Conservation (phyloP, 1,140 invertebrate species). For the Drosophila prosaltans region DNA sequence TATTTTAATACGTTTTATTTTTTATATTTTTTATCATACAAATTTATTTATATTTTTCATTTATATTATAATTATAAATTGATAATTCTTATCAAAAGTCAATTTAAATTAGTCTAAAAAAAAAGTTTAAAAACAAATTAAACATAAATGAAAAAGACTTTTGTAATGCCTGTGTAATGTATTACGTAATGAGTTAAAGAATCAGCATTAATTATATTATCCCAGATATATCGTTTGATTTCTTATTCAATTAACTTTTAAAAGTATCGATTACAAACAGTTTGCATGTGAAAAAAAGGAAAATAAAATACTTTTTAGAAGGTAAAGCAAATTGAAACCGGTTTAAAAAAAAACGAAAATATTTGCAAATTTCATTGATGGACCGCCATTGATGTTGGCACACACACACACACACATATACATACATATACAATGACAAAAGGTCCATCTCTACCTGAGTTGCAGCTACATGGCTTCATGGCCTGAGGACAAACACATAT, state of each 20-base stretch:
- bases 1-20: too few relatives aligned
- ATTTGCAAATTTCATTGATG: slow-evolving; percentile 10
- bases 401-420: not conserved
- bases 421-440: not conserved
- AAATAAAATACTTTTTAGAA: not conserved
- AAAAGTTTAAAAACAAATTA: too few relatives aligned
- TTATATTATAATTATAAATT: too few relatives aligned
- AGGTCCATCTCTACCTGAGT: slow-evolving; percentile 1
- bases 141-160: too few relatives aligned
- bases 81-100: too few relatives aligned
- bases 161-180: too few relatives aligned
- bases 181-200: not conserved
- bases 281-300: not conserved
- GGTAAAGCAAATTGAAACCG: not conserved
- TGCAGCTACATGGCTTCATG: not conserved
- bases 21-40: too few relatives aligned
- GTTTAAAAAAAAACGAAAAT: not conserved
- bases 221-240: not conserved
- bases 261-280: not conserved
- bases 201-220: not conserved
- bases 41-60: too few relatives aligned
- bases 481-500: slow-evolving; percentile 43
- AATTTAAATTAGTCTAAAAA: too few relatives aligned
- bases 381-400: not conserved
- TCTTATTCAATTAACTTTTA: not conserved